Evolutionary conservation across 1,140 invertebrate genomes (phyloP).

Genomic region (Drosophila sp.): DNA sequence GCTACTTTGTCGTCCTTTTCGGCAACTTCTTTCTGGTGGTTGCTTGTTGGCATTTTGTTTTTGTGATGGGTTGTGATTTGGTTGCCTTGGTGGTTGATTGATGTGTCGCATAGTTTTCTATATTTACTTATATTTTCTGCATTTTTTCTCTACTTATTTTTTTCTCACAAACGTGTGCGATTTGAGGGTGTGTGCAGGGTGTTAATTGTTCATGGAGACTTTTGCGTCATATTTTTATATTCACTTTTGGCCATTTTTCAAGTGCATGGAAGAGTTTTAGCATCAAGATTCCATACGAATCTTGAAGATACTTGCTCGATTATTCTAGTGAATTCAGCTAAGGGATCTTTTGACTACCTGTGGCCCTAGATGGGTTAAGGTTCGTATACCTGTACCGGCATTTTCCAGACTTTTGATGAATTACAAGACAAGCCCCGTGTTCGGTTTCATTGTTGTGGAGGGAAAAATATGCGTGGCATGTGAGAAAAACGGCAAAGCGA

Average conservation of each 20-base stretch:
- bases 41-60: slow-evolving; percentile 15
- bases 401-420: slow-evolving; percentile 33
- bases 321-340: slow-evolving; percentile 1
- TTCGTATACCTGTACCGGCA: slow-evolving; percentile 9
- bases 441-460: slow-evolving; percentile 56
- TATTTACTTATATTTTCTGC: slow-evolving; percentile 4
- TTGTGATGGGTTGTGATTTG: slow-evolving; percentile 68
- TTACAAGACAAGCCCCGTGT: slow-evolving; percentile 33
- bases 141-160: slow-evolving; percentile 1
- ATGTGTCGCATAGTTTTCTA: slow-evolving; percentile 55
- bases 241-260: neutral
- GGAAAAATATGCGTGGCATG: slow-evolving; percentile 72
- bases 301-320: neutral
- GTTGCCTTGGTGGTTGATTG: slow-evolving; percentile 76
- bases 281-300: neutral
- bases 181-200: neutral
- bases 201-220: neutral
- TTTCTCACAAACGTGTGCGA: neutral
- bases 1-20: slow-evolving; percentile 51
- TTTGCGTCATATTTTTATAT: neutral
- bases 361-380: slow-evolving; percentile 37
- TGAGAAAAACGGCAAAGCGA: slow-evolving; percentile 67
- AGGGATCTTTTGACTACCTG: slow-evolving; percentile 19
- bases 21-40: slow-evolving; percentile 46
- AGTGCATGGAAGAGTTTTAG: neutral